Evolutionary conservation across 1,140 invertebrate species (phyloP), one percentile per base, ranked within the genome.

Genomic region (Hyles vespertilio): DNA sequence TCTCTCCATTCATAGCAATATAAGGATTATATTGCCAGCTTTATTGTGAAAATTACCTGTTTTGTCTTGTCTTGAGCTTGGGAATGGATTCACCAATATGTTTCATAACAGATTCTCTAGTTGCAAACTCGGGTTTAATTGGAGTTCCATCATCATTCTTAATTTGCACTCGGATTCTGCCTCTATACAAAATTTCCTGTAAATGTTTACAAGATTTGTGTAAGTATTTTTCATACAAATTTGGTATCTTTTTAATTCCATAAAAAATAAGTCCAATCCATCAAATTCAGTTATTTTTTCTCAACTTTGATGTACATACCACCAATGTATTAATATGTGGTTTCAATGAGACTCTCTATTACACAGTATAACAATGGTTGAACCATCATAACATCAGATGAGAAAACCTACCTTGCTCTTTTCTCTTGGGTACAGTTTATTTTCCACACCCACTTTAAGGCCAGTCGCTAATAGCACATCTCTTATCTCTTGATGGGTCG

Each of bases 351-450:
- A 22, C 22, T 22, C 22, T 22, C 22, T 22, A 22, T 2, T 22
- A 22, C 22, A 22, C 22, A 22, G 22, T 22, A 22, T 22, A 22
- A 22, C 22, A 22, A 22, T 22, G 22, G 22, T 22, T 22, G 22
- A 2, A 22, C 2, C 22, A 22, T 22, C 22, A 22, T 22, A 22
- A 22, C 2, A 22, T 22, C 22, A 22, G 22, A 2, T 22, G 22
- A 22, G 22, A 22, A 7, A 51, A 43, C 22, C 59, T 78, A 91
- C 93, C 79, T 97, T 96, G 79, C 97, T 98, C 49, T 92, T 90
- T 84, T 99, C 98, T 46, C 96, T 91, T n/a, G 95, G 93, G 82
- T 99, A 98, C 5, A 96, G 89, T 90, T 99, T 99, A 77, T 98
- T 98, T 91, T 99, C 97, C n/a, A 98, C 93, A 34, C 94, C 94